Base-by-base conservation (phyloP, 2,113 vertebrate species). In the Odocoileus hemionus region DNA sequence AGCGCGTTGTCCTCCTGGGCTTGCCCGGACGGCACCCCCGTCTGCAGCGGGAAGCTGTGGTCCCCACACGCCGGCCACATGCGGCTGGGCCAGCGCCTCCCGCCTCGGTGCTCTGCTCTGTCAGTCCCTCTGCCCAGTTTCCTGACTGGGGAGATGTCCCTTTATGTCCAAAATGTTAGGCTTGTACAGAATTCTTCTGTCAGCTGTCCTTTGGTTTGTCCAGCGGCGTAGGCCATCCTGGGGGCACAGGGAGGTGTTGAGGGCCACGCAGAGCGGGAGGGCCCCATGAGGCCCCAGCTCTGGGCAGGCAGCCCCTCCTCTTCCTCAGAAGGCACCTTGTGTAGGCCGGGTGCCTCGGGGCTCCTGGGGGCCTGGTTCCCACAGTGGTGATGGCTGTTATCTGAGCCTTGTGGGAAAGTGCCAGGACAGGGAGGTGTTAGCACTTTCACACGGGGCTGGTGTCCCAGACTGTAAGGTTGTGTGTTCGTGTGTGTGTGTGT, bases 11-110 rank as follows among this genome's bases (percentile, higher is more conserved):
- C 12, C 25, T 78, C 43, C 3, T 78, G 23, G 74, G 39, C 74
- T 21, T 1, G 3, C 47, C 47, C 17, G 5, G 30, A n/a, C 0
- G 25, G 39, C 43, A 28, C 7, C 43, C 9, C 0, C 3, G 28
- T 50, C 16, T 21, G 45, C 45, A 30, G 45, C 45, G 2, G 16
- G 78, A 21, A 30, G 17, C 30, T 80, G 78, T 50, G 30, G 12
- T 50, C 28, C 1, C 30, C 28, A 3, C 14, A 1, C 0, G 7
- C 74, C 3, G 2, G 39, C 39, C 16, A 21, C 4, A 10, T 1
- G 5, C 5, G 28, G 16, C 16, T 19, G 45, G 28, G 47, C 16
- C 30, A 19, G 28, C 47, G 21, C 7, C 52, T 83, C n/a, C 23
- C 13, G 8, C 21, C 80, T 36, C 5, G 36, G 39, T 12, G 2